Evolutionary conservation across 2,113 vertebrate genomes (phyloP).

Genomic region (Tursiops truncatus): DNA sequence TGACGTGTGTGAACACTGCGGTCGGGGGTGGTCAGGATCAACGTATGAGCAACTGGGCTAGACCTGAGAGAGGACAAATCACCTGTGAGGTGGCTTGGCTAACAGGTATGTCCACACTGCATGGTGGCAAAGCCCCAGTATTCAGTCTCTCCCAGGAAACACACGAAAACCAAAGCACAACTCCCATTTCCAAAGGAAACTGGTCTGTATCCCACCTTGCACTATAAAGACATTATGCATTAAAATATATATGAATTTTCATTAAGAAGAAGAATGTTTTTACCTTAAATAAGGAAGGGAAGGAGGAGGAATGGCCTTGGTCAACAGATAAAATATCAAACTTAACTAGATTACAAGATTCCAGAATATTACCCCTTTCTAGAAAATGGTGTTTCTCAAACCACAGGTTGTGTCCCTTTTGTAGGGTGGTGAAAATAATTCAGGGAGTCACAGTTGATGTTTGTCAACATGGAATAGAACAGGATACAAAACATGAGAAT

Average conservation of each 20-base stretch:
- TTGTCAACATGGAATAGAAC: not conserved
- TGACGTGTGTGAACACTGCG: not conserved
- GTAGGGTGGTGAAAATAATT: not conserved
- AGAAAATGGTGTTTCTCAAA: not conserved
- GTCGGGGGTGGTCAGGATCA: not conserved
- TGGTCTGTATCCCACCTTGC: not conserved
- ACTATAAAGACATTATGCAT: not conserved
- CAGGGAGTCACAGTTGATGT: not conserved
- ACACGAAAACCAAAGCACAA: not conserved
- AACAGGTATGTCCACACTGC: not conserved
- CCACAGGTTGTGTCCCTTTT: not conserved
- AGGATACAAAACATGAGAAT: not conserved
- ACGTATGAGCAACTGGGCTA: rapidly evolving
- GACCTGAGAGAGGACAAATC: not conserved
- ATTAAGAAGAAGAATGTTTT: not conserved
- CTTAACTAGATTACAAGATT: not conserved
- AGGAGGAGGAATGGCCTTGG: not conserved
- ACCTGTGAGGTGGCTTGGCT: not conserved
- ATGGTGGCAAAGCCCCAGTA: not conserved
- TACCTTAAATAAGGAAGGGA: not conserved
- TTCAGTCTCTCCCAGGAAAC: not conserved
- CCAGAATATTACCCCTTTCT: not conserved
- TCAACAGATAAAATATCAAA: not conserved
- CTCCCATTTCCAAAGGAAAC: not conserved
- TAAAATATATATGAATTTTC: not conserved